Evolutionary conservation across 2,113 vertebrate species (phyloP), one percentile per base, ranked within the genome.

Genomic region (Hirundichthys speculiger): DNA sequence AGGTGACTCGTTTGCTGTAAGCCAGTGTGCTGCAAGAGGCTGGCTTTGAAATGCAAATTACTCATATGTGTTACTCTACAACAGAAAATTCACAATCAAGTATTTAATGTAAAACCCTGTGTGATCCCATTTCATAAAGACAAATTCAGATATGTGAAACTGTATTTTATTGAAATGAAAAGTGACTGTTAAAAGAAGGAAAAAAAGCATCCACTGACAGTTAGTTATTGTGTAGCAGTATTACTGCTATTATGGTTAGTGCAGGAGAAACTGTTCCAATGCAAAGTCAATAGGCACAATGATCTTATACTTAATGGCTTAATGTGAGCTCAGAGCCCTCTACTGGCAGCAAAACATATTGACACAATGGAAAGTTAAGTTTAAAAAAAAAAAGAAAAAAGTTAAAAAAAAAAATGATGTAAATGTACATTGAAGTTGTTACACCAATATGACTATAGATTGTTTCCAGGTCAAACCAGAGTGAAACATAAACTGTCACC

Each of bases 21-120:
- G 51, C 64, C 57, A 54, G 63, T 49, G 73, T 63, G 51, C 30
- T 58, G 51, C 45, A 79, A 66, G 52, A 80, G 64, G 54, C 25
- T 59, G n/a, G 43, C 72, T 89, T 87, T 89, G 73, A 87, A 84
- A 89, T 82, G 86, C 79, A 89, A 89, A 89, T 84, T 3, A 1
- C 21, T 54, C 49, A 78, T 73, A 71, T 85, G 59, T 8, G 14
- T 13, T 3, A 11, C 38, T 20, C 63, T 14, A 38, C 7, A 54
- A 60, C 22, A 19, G 18, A 62, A 74, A 60, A 82, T 56, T 30
- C 55, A 50, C 13, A 25, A 25, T 24, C 18, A 18, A 10, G 6
- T 25, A 21, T 67, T 75, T 70, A 40, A 75, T 64, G 58, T 69
- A 75, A 75, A 54, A 75, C 66, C 45, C 69, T 22, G 79, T 30